These are phyloP conservation scores for Myotis daubentonii DNA, from an alignment of 2,797 vertebrate species.

Conservation along the genomic window DNA sequence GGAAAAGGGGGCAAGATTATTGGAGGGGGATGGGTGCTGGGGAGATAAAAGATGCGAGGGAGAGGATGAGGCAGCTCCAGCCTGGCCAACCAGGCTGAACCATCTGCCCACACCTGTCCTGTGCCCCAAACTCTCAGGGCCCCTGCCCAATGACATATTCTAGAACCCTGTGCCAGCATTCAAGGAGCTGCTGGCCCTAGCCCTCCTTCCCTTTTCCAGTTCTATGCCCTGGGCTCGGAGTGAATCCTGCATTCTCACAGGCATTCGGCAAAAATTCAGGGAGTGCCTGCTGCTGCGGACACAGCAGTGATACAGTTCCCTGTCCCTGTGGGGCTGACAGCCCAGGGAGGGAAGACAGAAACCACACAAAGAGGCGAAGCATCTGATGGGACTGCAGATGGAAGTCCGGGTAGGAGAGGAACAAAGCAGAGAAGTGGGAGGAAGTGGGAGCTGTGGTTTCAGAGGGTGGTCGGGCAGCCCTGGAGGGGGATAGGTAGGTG, in stretches of 20 bases:
- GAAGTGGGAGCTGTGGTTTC: background rate
- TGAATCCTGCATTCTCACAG: background rate
- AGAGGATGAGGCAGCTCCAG: background rate
- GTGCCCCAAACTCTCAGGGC: background rate
- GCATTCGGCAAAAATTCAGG: background rate
- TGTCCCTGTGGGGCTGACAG: background rate
- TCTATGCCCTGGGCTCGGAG: background rate
- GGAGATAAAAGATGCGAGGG: background rate
- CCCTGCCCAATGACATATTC: background rate
- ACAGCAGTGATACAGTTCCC: background rate
- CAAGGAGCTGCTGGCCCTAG: background rate
- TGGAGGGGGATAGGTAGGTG: background rate
- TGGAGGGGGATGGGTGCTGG: too few relatives aligned
- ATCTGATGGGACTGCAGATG: background rate
- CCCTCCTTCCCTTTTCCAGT: background rate
- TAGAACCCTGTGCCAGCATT: background rate
- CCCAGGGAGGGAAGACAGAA: background rate
- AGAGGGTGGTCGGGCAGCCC: background rate
- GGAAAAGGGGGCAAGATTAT: background rate
- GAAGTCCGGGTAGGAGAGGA: background rate
- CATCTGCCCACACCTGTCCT: background rate
- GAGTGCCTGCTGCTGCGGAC: background rate
- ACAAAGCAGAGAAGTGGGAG: background rate
- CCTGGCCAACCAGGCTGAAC: too few relatives aligned
- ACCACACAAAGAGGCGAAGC: background rate